phyloP scores from a whole-genome alignment of 2,113 vertebrate genomes.

The Saguinus midas region DNA sequence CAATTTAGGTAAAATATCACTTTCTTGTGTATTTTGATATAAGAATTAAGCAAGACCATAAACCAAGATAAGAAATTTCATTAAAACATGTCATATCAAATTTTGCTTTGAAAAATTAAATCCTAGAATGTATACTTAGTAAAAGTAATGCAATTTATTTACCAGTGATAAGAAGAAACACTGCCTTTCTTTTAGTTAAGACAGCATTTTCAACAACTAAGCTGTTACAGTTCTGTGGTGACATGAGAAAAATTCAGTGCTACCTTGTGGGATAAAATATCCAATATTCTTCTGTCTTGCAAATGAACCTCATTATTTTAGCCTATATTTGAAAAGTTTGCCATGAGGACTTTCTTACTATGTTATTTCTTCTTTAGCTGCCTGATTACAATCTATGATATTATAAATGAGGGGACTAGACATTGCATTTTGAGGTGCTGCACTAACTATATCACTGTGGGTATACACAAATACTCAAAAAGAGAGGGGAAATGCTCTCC shows the following conservation, averaged over 20 bases:
- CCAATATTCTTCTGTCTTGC: background rate
- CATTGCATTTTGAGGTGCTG: background rate
- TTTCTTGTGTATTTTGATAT: conserved; percentile 52
- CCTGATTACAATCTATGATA: background rate
- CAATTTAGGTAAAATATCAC: conserved; percentile 33
- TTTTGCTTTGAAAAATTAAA: conserved; percentile 65
- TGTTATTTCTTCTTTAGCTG: background rate
- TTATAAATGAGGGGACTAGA: background rate
- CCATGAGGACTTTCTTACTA: background rate
- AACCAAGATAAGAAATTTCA: conserved; percentile 52
- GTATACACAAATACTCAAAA: background rate
- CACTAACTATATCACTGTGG: background rate
- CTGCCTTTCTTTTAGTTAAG: background rate
- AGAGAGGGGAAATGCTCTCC: background rate
- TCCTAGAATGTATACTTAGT: conserved; percentile 2
- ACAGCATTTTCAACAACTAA: background rate
- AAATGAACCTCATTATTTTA: conserved; percentile 3
- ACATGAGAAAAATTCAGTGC: conserved; percentile 1
- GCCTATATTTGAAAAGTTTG: conserved; percentile 6
- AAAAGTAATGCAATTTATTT: conserved; percentile 37
- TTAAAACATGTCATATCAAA: conserved; percentile 56
- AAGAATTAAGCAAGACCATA: conserved; percentile 38
- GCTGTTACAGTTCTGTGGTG: conserved; percentile 7
- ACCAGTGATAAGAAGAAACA: background rate
- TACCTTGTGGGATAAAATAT: conserved; percentile 3